A percentile compares a stretch with the other conserved stretches of the same genome.
Evolutionary conservation across 2,797 vertebrate species (phyloP).

Genomic region (Peromyscus melanophrys): DNA sequence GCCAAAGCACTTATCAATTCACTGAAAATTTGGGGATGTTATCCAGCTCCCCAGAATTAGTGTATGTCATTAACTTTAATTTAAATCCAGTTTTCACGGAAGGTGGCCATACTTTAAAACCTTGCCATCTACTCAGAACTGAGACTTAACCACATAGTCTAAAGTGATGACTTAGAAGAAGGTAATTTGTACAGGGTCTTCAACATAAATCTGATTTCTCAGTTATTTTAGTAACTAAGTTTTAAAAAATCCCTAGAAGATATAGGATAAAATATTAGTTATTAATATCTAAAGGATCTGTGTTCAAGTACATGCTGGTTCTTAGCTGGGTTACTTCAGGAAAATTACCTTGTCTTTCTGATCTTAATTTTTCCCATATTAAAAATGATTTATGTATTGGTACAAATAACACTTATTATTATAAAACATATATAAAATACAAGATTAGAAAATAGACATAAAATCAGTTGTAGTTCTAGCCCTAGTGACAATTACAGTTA

Average conservation of each 20-base stretch:
- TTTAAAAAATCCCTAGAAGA: neutral
- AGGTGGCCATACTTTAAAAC: neutral
- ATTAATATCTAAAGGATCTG: neutral
- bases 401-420: neutral
- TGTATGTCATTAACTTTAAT: neutral
- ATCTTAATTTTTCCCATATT: neutral
- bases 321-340: neutral
- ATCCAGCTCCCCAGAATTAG: neutral
- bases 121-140: neutral
- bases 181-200: neutral
- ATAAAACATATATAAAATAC: neutral
- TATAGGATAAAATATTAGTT: neutral
- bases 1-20: neutral
- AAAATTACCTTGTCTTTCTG: neutral
- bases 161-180: neutral
- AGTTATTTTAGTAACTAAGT: neutral
- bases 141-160: neutral
- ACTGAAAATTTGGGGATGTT: neutral
- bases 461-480: neutral
- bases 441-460: constrained; percentile 32
- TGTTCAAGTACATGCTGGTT: neutral
- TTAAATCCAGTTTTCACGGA: neutral
- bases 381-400: neutral
- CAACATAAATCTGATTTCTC: neutral
- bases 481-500: neutral